A percentile compares a stretch with the other conserved stretches of the same genome.
phyloP scores from a whole-genome alignment of 2,797 vertebrate species.

The Eleutherodactylus coqui region DNA sequence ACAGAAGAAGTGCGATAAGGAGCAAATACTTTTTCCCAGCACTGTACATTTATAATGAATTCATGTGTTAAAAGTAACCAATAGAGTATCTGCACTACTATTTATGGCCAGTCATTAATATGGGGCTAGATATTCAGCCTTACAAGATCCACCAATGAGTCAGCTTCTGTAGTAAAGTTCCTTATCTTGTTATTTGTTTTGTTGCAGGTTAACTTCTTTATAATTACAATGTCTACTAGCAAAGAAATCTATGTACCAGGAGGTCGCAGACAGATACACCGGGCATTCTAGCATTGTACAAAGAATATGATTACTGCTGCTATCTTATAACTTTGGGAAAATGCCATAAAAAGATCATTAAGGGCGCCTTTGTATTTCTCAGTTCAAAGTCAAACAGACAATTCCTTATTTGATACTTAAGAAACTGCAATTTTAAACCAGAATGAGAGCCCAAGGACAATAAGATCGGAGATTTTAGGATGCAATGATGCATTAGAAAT shows the following conservation, averaged over 20 bases:
- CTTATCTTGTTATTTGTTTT: background rate
- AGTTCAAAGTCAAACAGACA: constrained; percentile 3
- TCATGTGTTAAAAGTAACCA: background rate
- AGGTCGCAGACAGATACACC: background rate
- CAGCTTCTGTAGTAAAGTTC: background rate
- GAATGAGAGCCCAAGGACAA: background rate
- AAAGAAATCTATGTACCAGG: background rate
- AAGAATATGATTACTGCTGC: constrained; percentile 20
- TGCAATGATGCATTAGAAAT: background rate
- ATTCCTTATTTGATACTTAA: background rate
- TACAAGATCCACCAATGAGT: background rate
- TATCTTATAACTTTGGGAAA: constrained; percentile 6
- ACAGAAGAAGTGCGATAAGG: too few relatives aligned
- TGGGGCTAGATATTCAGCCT: too few relatives aligned
- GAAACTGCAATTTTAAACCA: background rate
- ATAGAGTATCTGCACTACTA: background rate
- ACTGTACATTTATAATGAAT: background rate
- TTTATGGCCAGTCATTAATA: too few relatives aligned
- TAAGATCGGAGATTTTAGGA: background rate
- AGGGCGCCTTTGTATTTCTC: background rate
- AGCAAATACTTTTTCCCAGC: background rate
- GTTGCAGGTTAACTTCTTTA: background rate
- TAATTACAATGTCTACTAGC: background rate
- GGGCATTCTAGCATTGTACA: background rate
- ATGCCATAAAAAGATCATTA: constrained; percentile 18